Conservation (phyloP, 2,113 vertebrate species). For the Theristicus caerulescens region DNA sequence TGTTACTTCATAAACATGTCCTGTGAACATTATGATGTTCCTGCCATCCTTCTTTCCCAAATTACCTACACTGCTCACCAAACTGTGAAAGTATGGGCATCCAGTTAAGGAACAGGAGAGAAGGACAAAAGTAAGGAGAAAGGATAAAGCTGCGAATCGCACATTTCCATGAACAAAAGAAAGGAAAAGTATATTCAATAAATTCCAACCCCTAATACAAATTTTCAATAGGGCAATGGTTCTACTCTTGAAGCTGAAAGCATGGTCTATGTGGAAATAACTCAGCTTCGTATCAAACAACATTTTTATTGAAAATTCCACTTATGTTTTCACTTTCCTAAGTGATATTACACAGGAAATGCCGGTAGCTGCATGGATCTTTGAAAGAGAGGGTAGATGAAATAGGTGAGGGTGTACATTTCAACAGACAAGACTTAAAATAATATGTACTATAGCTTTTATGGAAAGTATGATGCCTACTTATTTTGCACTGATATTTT, state of each 20-base stretch:
- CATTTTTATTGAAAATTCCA: slow-evolving; percentile 61
- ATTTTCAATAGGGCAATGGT: neutral
- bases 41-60: neutral
- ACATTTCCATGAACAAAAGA: neutral
- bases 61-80: neutral
- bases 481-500: neutral
- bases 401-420: slow-evolving; percentile 41
- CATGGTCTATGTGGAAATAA: neutral
- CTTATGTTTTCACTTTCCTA: slow-evolving; percentile 56
- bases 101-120: neutral
- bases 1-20: neutral
- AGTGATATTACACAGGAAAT: slow-evolving; percentile 58
- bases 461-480: neutral
- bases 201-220: neutral
- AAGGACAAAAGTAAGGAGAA: neutral
- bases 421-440: slow-evolving; percentile 22
- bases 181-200: neutral
- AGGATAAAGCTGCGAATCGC: neutral
- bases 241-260: neutral
- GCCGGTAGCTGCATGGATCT: slow-evolving; percentile 31
- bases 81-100: neutral
- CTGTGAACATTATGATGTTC: neutral
- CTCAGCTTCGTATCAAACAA: neutral
- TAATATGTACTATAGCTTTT: neutral
- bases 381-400: neutral